Percentiles rank a stretch among this genome's conserved stretches.
These are phyloP conservation scores for Aphidius ervi DNA, from an alignment of 1,140 invertebrate genomes.

Conservation along the genomic window DNA sequence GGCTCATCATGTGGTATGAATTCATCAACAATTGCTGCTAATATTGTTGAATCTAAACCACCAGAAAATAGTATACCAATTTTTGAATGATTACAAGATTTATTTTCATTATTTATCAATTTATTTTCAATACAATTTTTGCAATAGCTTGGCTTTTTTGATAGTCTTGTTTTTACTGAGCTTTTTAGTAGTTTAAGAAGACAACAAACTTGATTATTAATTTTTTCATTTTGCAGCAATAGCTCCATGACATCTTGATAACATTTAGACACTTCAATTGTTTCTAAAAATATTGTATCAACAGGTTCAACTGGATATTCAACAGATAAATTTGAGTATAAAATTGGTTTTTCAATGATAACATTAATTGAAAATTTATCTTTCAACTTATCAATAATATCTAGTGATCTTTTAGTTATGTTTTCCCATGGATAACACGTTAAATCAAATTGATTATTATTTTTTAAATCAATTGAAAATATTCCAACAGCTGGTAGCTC, in stretches of 20 bases:
- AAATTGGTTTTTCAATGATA: constrained; percentile 22
- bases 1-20: constrained; percentile 64
- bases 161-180: constrained; percentile 62
- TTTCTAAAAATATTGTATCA: not conserved
- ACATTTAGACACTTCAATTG: constrained; percentile 40
- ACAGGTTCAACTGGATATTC: too few species aligned
- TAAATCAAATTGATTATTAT: constrained; percentile 43
- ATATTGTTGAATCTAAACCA: constrained; percentile 88
- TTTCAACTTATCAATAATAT: constrained; percentile 42
- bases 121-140: constrained; percentile 56
- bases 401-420: constrained; percentile 36
- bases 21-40: constrained; percentile 76
- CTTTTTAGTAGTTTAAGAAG: constrained; percentile 58
- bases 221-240: constrained; percentile 46
- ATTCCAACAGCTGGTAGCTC: constrained; percentile 71
- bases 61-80: constrained; percentile 91
- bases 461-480: constrained; percentile 59
- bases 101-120: constrained; percentile 21
- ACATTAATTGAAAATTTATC: constrained; percentile 42
- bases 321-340: not conserved
- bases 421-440: constrained; percentile 46
- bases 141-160: constrained; percentile 64
- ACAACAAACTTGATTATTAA: constrained; percentile 49
- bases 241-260: constrained; percentile 50
- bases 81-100: constrained; percentile 65